These are phyloP conservation scores for cat (Felis catus) DNA, from an alignment of 2,113 vertebrate genomes.

Conservation along the genomic window DNA sequence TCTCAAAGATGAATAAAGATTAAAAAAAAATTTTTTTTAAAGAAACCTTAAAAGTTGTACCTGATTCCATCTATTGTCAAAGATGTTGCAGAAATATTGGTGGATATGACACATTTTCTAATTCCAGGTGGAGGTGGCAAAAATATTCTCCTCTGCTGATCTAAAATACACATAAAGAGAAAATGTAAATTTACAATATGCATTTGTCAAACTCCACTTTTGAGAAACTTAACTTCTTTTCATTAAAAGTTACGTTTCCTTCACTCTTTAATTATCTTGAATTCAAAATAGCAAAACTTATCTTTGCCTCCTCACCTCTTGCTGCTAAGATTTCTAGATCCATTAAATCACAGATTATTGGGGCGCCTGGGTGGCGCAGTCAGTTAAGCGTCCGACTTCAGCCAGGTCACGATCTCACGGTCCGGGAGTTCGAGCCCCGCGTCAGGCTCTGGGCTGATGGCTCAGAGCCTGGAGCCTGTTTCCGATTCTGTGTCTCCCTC, in stretches of 20 bases:
- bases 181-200: slow-evolving; percentile 5
- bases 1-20: too few species aligned
- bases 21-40: too few species aligned
- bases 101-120: slow-evolving; percentile 96
- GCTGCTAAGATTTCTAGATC: slow-evolving; percentile 44
- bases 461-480: too few species aligned
- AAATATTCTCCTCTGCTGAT: slow-evolving; percentile 97
- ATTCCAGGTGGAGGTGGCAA: slow-evolving; percentile 92
- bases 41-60: slow-evolving; percentile 81
- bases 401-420: too few species aligned
- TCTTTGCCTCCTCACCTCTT: slow-evolving; percentile 18
- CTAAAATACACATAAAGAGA: slow-evolving; percentile 80
- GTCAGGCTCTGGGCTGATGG: too few species aligned
- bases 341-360: neutral
- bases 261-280: slow-evolving; percentile 31
- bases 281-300: slow-evolving; percentile 50
- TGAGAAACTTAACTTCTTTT: slow-evolving; percentile 45
- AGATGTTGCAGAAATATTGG: slow-evolving; percentile 98
- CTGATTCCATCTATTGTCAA: slow-evolving; percentile 96
- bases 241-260: slow-evolving; percentile 35
- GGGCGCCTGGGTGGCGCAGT: too few species aligned
- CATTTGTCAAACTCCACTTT: slow-evolving; percentile 28
- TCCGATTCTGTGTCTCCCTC: too few species aligned
- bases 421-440: too few species aligned
- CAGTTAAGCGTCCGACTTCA: too few species aligned